Evolutionary conservation across 2,113 vertebrate genomes (phyloP).

Genomic region (Petrocephalus microphthalmus): DNA sequence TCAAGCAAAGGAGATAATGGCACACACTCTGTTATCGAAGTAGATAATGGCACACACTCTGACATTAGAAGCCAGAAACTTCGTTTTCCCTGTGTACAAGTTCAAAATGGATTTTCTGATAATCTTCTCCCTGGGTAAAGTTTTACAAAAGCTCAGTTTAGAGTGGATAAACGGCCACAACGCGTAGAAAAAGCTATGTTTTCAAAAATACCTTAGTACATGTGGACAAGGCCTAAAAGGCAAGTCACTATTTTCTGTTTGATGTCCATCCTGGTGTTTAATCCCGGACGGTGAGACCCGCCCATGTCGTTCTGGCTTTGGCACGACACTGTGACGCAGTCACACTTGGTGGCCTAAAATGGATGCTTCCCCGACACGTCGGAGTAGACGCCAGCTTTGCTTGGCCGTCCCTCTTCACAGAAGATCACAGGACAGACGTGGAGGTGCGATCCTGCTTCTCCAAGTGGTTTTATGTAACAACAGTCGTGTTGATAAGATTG

Average conservation of each 20-base stretch:
- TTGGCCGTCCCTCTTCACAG: not conserved
- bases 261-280: not conserved
- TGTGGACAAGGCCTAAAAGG: not conserved
- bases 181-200: not conserved
- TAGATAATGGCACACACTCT: too few relatives aligned
- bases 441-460: not conserved
- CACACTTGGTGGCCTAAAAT: constrained; percentile 4
- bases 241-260: not conserved
- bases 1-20: too few relatives aligned
- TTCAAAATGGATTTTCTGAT: too few relatives aligned
- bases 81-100: too few relatives aligned
- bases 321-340: not conserved
- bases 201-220: not conserved
- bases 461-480: not conserved
- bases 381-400: not conserved
- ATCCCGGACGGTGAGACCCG: not conserved
- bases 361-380: not conserved
- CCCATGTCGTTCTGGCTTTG: not conserved
- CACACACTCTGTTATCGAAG: too few relatives aligned
- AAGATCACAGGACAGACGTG: not conserved
- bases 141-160: too few relatives aligned
- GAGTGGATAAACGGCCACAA: too few relatives aligned
- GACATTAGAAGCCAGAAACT: too few relatives aligned
- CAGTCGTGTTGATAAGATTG: not conserved
- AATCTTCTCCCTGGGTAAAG: too few relatives aligned